Conservation (phyloP, 2,888 invertebrate genomes). For the Phalangium opilio region DNA sequence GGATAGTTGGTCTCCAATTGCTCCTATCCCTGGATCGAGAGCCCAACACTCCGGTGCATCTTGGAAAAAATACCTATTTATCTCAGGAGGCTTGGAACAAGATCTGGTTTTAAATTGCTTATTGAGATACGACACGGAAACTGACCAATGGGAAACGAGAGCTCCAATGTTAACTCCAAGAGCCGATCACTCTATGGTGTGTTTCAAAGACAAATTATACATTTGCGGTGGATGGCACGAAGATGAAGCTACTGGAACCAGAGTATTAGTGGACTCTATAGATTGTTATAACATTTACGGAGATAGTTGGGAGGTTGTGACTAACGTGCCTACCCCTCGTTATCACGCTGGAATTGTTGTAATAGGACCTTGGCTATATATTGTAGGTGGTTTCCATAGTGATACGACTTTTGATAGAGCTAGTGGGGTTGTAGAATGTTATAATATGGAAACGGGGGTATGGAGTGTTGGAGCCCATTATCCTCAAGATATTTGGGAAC, state of each 20-base stretch:
- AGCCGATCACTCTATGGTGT: slow-evolving; percentile 48
- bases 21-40: slow-evolving; percentile 22
- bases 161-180: slow-evolving; percentile 43
- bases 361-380: slow-evolving; percentile 44
- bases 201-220: slow-evolving; percentile 40
- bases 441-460: slow-evolving; percentile 42
- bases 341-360: slow-evolving; percentile 51
- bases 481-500: slow-evolving; percentile 55
- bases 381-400: slow-evolving; percentile 51
- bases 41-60: slow-evolving; percentile 43
- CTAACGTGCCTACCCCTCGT: slow-evolving; percentile 46
- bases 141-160: slow-evolving; percentile 40
- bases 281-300: slow-evolving; percentile 45
- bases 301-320: slow-evolving; percentile 44
- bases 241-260: slow-evolving; percentile 30
- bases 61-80: slow-evolving; percentile 41
- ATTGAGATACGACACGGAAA: slow-evolving; percentile 38
- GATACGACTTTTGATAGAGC: slow-evolving; percentile 50
- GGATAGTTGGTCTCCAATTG: slow-evolving; percentile 44
- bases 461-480: slow-evolving; percentile 49
- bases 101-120: slow-evolving; percentile 37
- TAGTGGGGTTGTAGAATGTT: slow-evolving; percentile 48
- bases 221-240: slow-evolving; percentile 49
- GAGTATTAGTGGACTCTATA: slow-evolving; percentile 44
- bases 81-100: slow-evolving; percentile 42